phyloP scores from a whole-genome alignment of 2,888 invertebrate genomes.

The Leptopilina drosophilae region DNA sequence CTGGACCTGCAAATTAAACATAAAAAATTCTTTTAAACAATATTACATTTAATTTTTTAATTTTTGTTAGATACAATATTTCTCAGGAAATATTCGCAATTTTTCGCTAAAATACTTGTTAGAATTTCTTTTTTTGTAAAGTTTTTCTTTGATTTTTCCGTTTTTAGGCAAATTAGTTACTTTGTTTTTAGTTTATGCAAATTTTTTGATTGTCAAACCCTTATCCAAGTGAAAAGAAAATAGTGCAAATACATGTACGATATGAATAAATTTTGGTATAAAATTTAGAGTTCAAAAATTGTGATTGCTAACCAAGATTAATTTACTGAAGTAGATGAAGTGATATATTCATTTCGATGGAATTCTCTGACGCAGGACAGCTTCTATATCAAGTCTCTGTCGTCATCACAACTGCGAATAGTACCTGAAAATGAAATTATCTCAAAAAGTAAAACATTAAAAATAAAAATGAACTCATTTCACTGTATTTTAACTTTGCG shows the following conservation, averaged over 20 bases:
- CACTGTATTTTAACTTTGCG: neutral
- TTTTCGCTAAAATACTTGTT: neutral
- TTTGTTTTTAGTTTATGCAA: too few species aligned
- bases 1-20: slow-evolving; percentile 84
- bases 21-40: neutral
- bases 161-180: neutral
- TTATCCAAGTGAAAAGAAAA: slow-evolving; percentile 62
- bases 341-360: slow-evolving; percentile 59
- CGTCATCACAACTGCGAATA: slow-evolving; percentile 64
- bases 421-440: slow-evolving; percentile 67
- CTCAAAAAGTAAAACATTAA: slow-evolving; percentile 43
- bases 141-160: neutral
- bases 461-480: slow-evolving; percentile 61
- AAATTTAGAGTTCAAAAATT: neutral
- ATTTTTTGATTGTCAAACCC: slow-evolving; percentile 57
- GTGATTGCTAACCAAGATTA: slow-evolving; percentile 62
- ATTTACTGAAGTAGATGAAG: slow-evolving; percentile 57
- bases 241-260: slow-evolving; percentile 25
- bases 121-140: neutral
- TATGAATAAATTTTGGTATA: slow-evolving; percentile 26
- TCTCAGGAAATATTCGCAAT: neutral
- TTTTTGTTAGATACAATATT: slow-evolving; percentile 30
- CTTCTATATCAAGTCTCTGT: slow-evolving; percentile 63
- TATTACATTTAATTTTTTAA: neutral
- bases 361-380: slow-evolving; percentile 59